Evolutionary conservation across 2,888 invertebrate species (phyloP).

Genomic region (Liodrosophila aerea): DNA sequence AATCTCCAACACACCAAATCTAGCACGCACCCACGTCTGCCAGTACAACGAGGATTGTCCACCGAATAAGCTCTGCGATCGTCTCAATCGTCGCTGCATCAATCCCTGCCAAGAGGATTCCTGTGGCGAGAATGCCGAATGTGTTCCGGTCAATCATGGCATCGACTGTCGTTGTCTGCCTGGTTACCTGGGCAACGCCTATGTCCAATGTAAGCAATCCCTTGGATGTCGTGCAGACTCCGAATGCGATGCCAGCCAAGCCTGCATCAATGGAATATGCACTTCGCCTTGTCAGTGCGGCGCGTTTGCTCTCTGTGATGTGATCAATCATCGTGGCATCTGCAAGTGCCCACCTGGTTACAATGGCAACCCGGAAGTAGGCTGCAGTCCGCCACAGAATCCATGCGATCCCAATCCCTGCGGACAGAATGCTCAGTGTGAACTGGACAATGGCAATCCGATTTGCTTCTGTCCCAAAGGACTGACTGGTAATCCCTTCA

Average conservation of each 20-base stretch:
- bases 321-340: slow-evolving; percentile 89
- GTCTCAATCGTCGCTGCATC: slow-evolving; percentile 91
- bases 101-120: slow-evolving; percentile 91
- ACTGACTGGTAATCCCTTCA: slow-evolving; percentile 94
- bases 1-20: slow-evolving; percentile 33
- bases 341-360: slow-evolving; percentile 93
- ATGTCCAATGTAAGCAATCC: slow-evolving; percentile 86
- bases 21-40: slow-evolving; percentile 84
- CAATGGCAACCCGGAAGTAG: slow-evolving; percentile 88
- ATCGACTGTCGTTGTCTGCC: slow-evolving; percentile 89
- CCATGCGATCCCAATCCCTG: slow-evolving; percentile 94
- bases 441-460: slow-evolving; percentile 92
- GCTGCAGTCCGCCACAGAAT: slow-evolving; percentile 89
- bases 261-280: slow-evolving; percentile 90
- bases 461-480: slow-evolving; percentile 95
- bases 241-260: slow-evolving; percentile 89
- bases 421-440: slow-evolving; percentile 92
- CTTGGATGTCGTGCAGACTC: slow-evolving; percentile 88
- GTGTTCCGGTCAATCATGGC: slow-evolving; percentile 89
- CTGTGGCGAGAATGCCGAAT: slow-evolving; percentile 92
- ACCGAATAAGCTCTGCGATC: slow-evolving; percentile 92
- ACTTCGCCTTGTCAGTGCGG: slow-evolving; percentile 91
- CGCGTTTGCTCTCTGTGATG: slow-evolving; percentile 90
- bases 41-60: slow-evolving; percentile 96
- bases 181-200: slow-evolving; percentile 90